Percentiles rank a stretch among this genome's conserved stretches.
Conservation (phyloP, 2,113 vertebrate genomes). For the Colinus virginianus region DNA sequence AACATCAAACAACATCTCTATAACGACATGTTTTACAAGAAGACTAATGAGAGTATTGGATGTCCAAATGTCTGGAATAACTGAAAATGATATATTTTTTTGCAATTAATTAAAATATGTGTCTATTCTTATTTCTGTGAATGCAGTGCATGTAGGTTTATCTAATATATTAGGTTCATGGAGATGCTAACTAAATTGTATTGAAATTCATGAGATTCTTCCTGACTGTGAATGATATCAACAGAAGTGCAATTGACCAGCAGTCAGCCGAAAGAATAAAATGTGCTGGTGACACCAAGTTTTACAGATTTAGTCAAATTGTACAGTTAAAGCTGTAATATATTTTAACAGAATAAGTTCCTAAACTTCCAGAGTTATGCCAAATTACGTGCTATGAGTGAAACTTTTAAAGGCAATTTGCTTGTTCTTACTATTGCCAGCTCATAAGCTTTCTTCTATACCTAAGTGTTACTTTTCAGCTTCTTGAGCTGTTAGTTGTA, state of each 20-base stretch:
- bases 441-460: background rate
- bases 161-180: background rate
- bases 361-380: background rate
- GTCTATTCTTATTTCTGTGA: background rate
- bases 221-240: background rate
- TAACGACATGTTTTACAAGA: background rate
- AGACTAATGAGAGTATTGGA: background rate
- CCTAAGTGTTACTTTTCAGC: slow-evolving; percentile 22
- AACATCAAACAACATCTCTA: background rate
- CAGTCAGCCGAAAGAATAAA: background rate
- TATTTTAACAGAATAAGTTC: background rate
- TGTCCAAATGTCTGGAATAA: background rate
- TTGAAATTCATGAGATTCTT: background rate
- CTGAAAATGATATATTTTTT: background rate
- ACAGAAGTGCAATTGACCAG: background rate
- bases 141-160: background rate
- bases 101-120: background rate
- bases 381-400: background rate
- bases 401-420: background rate
- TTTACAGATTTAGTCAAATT: background rate
- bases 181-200: background rate
- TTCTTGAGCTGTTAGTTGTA: slow-evolving; percentile 13
- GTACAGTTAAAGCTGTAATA: background rate
- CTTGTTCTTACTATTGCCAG: background rate
- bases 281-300: background rate